Base-by-base conservation (phyloP, 2,113 vertebrate species). In the Bettongia penicillata region DNA sequence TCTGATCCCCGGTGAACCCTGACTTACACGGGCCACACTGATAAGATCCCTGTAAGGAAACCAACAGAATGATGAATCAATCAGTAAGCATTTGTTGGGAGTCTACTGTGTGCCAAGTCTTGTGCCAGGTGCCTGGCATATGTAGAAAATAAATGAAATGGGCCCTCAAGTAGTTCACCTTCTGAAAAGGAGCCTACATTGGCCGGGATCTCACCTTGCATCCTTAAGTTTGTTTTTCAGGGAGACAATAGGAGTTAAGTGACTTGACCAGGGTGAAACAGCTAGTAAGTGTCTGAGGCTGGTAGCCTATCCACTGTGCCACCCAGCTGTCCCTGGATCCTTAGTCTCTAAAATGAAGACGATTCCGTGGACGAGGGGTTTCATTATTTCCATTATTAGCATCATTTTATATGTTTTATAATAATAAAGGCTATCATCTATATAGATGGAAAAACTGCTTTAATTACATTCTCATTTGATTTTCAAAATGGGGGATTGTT, bases 1-100 rank as follows among this genome's bases (percentile, higher is more conserved):
- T 93, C 98, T 99, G 99, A 97, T 99, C 99, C 31, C 99, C 99
- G 24, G 96, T 98, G 95, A 99, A 99, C 22, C 99, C 99, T 51
- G 98, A 52, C 97, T 99, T 99, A 97, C 99, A 99, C 47, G 99
- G 98, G 37, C 99, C 99, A 93, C 99, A 99, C 93, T 95, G 98
- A 96, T 99, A 99, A 51, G 99, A 99, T 8, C 99, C 99, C 99
- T 99, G 97, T 24, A 89, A 91, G 16, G 91, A 94, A 96, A 91
- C 55, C 93, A 61, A 11, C 9, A 31, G 93, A 47, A 55, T 0
- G 0, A n/a, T 94, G n/a, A 51, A 51, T 52, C 51, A 52, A 19
- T 19, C 52, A 52, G 52, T 57, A 55, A 55, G 53, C 25, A 28
- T 57, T 57, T 28, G 28, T 57, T 28, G 28, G 26, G 55, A 9